Base-by-base conservation (phyloP, 2,113 vertebrate species). In the Acanthisitta chloris region DNA sequence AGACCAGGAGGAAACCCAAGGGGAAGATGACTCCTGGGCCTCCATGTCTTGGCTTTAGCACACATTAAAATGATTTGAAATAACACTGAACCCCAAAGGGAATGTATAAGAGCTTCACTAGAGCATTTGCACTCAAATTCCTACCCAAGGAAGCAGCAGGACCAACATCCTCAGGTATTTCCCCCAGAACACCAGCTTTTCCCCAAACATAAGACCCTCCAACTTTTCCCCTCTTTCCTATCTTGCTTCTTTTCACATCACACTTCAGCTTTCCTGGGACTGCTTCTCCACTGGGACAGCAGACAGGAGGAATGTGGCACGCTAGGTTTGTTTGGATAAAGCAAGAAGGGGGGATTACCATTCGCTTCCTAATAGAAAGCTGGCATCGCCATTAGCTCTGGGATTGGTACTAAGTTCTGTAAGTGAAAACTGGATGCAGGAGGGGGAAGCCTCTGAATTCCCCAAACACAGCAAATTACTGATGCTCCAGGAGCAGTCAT, bases 281-380 rank as follows among this genome's bases (percentile, higher is more conserved):
- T 33, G 43, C 57, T 52, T 21, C 70, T 43, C 34, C 38, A 5
- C 33, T 1, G 4, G 19, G 49, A 38, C 13, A 31, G 80, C 66
- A 67, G 85, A 46, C 74, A 65, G 72, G 43, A 96, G 89, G 91
- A 94, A 94, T 89, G 94, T 57, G 86, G 70, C 77, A 64, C 21
- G 8, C 86, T 16, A 13, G 65, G 57, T 78, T 94, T 94, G 89
- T 95, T 94, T 94, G 94, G 86, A 89, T 81, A 85, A 86, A 70
- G 69, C 1, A 0, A 52, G 61, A 28, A 84, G 40, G 2, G 36
- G 21, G 46, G 65, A 95, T 95, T 89, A 67, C 23, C 1, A 0
- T 7, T 23, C 51, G 59, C 31, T 40, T 38, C 46, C 54, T 49
- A 58, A 77, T 38, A 67, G 82, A 73, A 86, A 92, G 14, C 67